These are phyloP conservation scores for Sapayoa aenigma DNA, from an alignment of 2,113 vertebrate species.

Conservation along the genomic window DNA sequence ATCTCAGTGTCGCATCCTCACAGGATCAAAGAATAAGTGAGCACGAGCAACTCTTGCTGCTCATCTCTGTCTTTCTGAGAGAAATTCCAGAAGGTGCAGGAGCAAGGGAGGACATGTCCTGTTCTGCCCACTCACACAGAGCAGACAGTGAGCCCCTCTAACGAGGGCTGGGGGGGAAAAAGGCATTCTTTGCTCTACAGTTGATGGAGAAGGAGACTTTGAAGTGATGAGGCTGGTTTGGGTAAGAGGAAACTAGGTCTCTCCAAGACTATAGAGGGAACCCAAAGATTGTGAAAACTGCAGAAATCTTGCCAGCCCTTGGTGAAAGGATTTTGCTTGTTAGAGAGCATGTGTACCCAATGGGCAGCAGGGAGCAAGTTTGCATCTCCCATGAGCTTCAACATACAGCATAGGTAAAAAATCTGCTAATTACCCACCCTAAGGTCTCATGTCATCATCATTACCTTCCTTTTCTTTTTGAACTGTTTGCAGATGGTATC, in stretches of 20 bases:
- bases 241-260: background rate
- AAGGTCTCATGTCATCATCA: background rate
- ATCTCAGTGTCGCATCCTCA: background rate
- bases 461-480: background rate
- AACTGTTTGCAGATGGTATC: background rate
- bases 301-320: background rate
- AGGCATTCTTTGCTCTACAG: background rate
- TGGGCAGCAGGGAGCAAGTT: accelerated
- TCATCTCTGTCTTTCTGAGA: background rate
- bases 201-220: background rate
- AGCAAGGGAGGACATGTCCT: background rate
- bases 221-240: background rate
- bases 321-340: background rate
- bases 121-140: background rate
- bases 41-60: background rate
- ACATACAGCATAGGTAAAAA: background rate
- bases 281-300: background rate
- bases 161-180: background rate
- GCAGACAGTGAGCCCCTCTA: background rate
- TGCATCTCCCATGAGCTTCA: background rate
- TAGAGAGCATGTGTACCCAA: background rate
- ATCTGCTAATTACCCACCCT: background rate
- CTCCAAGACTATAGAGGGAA: background rate
- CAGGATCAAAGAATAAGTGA: background rate
- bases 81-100: background rate